Evolutionary conservation across 2,797 vertebrate species (phyloP), one percentile per base, ranked within the genome.

Genomic region (Diplodus sargus): DNA sequence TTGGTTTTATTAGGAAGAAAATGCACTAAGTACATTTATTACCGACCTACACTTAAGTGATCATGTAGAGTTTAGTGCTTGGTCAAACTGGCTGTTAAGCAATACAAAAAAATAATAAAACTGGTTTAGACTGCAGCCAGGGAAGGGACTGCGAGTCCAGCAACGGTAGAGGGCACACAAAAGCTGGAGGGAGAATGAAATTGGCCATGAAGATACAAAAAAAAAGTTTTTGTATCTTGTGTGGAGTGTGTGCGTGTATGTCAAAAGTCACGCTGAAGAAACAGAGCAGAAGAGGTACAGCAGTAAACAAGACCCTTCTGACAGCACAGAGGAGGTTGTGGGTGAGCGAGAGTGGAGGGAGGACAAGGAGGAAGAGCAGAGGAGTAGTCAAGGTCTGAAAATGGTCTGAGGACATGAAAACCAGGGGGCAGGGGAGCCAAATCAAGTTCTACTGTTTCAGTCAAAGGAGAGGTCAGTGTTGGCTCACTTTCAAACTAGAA

Each of bases 361-460:
- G 82, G 81, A 85, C 72, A 64, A 43, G 53, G 65, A 81, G 82
- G 76, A 59, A 72, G 82, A 87, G 80, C 81, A 71, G 69, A 9
- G 49, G 45, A 79, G 51, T 22, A 71, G 68, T 47, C 25, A 5
- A 86, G 83, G 81, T 90, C 72, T 70, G 28, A 61, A 78, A 82
- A 83, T 88, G 85, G 88, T 86, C 77, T 76, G 79, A 84, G 89
- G 85, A 89, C 80, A 87, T 89, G 81, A 84, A 89, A 89, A 70
- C 49, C 39, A 58, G 62, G 83, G 85, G 79, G 51, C 74, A 80
- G 48, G 16, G 61, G 77, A 76, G 79, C 63, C 74, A 81, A 83
- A 87, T 74, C 49, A 39, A 84, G 82, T 74, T 76, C 74, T 58
- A 54, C 67, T 11, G 39, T 39, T 39, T 11, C 76, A 70, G 83